These are phyloP conservation scores for Eubasilissa splendida DNA, from an alignment of 2,888 invertebrate genomes.

Conservation along the genomic window DNA sequence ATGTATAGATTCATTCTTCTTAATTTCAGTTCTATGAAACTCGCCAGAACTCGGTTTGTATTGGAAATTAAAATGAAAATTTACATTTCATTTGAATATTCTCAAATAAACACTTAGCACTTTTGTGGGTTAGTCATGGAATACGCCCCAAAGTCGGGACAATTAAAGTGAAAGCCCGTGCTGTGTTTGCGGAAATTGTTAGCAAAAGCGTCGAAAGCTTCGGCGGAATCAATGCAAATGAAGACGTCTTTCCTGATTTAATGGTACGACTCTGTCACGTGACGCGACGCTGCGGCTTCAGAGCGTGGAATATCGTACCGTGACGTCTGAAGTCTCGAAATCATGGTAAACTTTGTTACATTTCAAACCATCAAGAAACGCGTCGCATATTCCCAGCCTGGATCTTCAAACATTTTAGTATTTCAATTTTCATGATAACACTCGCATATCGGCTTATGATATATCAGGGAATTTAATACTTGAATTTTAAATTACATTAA, in stretches of 20 bases:
- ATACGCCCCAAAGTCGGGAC: slow-evolving; percentile 5
- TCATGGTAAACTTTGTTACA: not conserved
- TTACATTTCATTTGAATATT: slow-evolving; percentile 38
- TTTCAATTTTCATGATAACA: too few relatives aligned
- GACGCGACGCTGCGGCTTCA: slow-evolving; percentile 1
- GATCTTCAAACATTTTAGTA: too few relatives aligned
- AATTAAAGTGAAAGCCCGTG: slow-evolving; percentile 46
- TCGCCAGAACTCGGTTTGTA: not conserved
- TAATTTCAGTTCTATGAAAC: not conserved
- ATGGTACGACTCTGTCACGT: slow-evolving; percentile 43
- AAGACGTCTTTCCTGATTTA: slow-evolving; percentile 49
- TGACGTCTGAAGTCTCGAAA: not conserved
- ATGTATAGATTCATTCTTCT: too few relatives aligned
- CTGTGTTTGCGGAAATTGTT: slow-evolving; percentile 46
- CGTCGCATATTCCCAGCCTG: too few relatives aligned
- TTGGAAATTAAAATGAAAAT: slow-evolving; percentile 33
- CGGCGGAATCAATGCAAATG: slow-evolving; percentile 49
- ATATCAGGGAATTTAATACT: too few relatives aligned
- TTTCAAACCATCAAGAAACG: too few relatives aligned
- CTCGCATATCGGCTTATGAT: too few relatives aligned
- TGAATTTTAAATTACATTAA: too few relatives aligned
- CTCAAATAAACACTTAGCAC: slow-evolving; percentile 31
- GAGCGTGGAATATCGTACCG: too few relatives aligned
- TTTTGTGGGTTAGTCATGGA: slow-evolving; percentile 9
- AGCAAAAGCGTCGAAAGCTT: slow-evolving; percentile 44